A percentile compares a stretch with the other conserved stretches of the same genome.
Evolutionary conservation across 2,888 invertebrate genomes (phyloP).

Genomic region (Choristoneura rosaceana): DNA sequence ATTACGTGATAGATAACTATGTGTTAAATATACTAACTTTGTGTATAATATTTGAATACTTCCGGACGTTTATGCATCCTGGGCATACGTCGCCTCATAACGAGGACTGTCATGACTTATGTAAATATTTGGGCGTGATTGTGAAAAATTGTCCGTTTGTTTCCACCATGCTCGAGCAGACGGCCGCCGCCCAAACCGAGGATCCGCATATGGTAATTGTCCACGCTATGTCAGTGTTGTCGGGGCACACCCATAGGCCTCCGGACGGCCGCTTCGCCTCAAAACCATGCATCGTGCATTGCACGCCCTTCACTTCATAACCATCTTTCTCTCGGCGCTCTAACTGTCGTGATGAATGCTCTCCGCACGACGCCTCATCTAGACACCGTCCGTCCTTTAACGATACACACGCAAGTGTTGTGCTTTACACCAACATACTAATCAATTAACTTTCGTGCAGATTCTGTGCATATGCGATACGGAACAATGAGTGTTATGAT

Average conservation of each 20-base stretch:
- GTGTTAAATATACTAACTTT: neutral
- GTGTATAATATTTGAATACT: neutral
- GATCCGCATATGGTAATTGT: slow-evolving; percentile 95
- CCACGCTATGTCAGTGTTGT: slow-evolving; percentile 73
- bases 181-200: slow-evolving; percentile 95
- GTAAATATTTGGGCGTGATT: slow-evolving; percentile 57
- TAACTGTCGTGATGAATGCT: slow-evolving; percentile 42
- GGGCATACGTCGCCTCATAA: neutral
- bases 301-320: slow-evolving; percentile 67
- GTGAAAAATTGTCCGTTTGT: slow-evolving; percentile 74
- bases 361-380: slow-evolving; percentile 43
- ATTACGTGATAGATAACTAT: neutral
- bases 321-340: slow-evolving; percentile 61
- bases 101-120: slow-evolving; percentile 27
- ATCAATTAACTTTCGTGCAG: slow-evolving; percentile 21
- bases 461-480: slow-evolving; percentile 17
- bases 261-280: slow-evolving; percentile 75
- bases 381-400: slow-evolving; percentile 31
- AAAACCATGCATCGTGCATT: slow-evolving; percentile 78
- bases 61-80: neutral
- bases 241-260: slow-evolving; percentile 67
- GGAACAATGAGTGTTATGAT: slow-evolving; percentile 18
- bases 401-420: slow-evolving; percentile 30
- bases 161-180: slow-evolving; percentile 87
- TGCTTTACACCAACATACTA: slow-evolving; percentile 31